Base-by-base conservation (phyloP, 2,113 vertebrate genomes). In the Leptocoma aspasia region DNA sequence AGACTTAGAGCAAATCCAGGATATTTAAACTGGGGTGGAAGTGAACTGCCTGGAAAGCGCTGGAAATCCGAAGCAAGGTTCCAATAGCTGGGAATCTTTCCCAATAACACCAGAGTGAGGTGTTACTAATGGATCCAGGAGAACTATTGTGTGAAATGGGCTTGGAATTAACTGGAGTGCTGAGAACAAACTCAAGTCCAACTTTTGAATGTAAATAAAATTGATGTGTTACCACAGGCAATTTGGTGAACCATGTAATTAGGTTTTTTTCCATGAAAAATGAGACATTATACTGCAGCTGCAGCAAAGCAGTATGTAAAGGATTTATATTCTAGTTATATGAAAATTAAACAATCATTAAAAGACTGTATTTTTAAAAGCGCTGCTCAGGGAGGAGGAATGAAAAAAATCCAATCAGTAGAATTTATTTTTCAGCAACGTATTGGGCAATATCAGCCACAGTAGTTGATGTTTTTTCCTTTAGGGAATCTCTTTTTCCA, bases 191-290 rank as follows among this genome's bases (percentile, higher is more conserved):
- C 84, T 92, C 41, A 95, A 95, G 87, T 96, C 94, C 96, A 97
- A 95, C 96, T 98, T 97, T 44, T 73, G 94, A 96, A 96, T 97
- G 96, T 98, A 98, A 98, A 98, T 98, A 98, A 97, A 98, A 97
- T 96, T 31, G 68, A 95, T 96, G 91, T 95, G 96, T 97, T 97
- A 97, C 96, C 95, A 96, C 81, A 97, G 97, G 97, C 97, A 94
- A 90, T 78, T 97, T 93, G 72, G 92, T 97, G 96, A 98, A 97
- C 97, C 95, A 79, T 88, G 63, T 98, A 98, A 98, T 98, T 94
- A 95, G 44, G 35, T 88, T 96, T 97, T 96, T 96, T 97, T 91
- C 93, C 88, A 16, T 94, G 94, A 97, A 98, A 97, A 98, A 97
- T 39, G 87, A 97, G 94, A 97, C 89, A 63, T 97, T 94, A 80